These are phyloP conservation scores for Bombycilla garrulus DNA, from an alignment of 2,113 vertebrate species.

Conservation along the genomic window DNA sequence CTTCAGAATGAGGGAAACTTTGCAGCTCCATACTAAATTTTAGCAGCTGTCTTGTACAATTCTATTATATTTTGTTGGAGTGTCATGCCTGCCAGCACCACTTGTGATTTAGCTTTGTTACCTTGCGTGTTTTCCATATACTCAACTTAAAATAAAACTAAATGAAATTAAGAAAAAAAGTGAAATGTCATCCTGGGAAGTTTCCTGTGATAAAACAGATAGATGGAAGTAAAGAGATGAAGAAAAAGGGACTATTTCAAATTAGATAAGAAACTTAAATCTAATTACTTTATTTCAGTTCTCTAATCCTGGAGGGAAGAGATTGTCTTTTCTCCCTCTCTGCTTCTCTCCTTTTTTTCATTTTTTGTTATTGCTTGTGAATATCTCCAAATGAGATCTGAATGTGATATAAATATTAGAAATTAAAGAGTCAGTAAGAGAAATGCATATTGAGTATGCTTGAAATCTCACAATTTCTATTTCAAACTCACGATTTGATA, in stretches of 20 bases:
- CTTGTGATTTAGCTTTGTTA: neutral
- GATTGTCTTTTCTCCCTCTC: fast-evolving
- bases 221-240: neutral
- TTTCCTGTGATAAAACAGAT: neutral
- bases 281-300: neutral
- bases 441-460: neutral
- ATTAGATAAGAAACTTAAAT: neutral
- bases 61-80: neutral
- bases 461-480: neutral
- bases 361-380: neutral
- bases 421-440: neutral
- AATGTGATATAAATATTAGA: neutral
- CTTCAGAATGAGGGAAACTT: neutral
- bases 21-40: neutral
- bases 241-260: neutral
- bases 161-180: neutral
- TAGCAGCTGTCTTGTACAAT: neutral
- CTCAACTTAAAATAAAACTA: neutral
- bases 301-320: neutral
- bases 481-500: neutral
- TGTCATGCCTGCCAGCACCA: neutral
- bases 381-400: neutral
- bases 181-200: neutral
- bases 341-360: neutral
- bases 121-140: neutral